Percentiles rank a stretch among this genome's conserved stretches.
Evolutionary conservation across 37 sponge, comb jelly and placozoan species (phyloP).

Genomic region (Oopsacas minuta): DNA sequence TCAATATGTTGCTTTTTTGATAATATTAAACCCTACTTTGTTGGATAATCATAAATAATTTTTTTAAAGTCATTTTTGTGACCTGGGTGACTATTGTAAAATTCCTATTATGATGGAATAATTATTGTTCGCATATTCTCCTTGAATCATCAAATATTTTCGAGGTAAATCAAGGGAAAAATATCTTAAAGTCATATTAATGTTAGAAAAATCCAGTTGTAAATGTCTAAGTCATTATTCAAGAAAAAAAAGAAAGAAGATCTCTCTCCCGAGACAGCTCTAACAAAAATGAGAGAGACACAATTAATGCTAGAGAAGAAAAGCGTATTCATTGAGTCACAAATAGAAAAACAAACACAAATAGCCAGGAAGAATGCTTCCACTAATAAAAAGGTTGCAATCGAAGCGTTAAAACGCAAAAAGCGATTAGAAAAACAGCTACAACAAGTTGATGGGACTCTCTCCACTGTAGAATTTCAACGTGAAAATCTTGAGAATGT

Average conservation of each 20-base stretch:
- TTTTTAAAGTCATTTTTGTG: too few relatives aligned
- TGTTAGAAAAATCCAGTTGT: too few relatives aligned
- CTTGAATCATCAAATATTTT: neutral
- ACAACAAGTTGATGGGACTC: slow-evolving; percentile 11
- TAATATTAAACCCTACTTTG: too few relatives aligned
- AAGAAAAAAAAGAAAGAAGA: neutral
- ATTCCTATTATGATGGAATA: too few relatives aligned
- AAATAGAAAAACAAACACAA: neutral
- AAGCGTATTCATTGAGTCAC: neutral
- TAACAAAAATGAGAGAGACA: slow-evolving; percentile 1
- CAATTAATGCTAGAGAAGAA: slow-evolving; percentile 19
- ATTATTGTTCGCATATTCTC: neutral
- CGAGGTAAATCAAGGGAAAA: neutral
- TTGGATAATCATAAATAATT: too few relatives aligned
- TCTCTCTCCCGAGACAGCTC: neutral
- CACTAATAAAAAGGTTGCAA: neutral
- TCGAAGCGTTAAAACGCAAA: slow-evolving; percentile 15
- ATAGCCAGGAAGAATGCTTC: neutral
- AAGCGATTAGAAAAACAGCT: slow-evolving; percentile 17
- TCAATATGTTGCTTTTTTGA: too few relatives aligned
- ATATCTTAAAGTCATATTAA: too few relatives aligned
- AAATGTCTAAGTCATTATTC: neutral
- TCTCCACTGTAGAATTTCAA: slow-evolving; percentile 12
- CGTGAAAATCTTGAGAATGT: slow-evolving; percentile 6
- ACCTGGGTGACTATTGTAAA: too few relatives aligned